Conservation (phyloP, 2,113 vertebrate genomes). For the Leiothrix lutea region DNA sequence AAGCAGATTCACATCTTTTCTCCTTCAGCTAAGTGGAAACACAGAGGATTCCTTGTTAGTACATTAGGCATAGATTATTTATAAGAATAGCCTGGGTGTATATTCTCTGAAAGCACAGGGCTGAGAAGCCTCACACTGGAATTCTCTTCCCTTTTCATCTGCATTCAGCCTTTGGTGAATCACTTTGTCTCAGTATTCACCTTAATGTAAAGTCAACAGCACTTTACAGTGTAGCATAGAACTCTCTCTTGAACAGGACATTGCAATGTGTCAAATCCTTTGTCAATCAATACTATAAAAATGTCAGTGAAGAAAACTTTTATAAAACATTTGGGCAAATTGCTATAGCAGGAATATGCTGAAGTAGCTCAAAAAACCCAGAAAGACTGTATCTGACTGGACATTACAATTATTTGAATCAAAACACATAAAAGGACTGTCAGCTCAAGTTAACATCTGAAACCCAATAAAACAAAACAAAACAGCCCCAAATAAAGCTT, state of each 20-base stretch:
- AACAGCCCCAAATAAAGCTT: background rate
- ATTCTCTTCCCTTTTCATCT: background rate
- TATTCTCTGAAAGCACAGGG: background rate
- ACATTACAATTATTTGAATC: background rate
- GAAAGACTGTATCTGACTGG: background rate
- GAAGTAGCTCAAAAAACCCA: background rate
- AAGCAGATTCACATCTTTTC: background rate
- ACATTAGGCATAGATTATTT: background rate
- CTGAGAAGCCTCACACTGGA: background rate
- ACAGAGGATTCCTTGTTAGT: background rate
- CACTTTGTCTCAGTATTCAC: background rate
- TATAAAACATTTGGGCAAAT: background rate
- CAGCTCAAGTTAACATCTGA: background rate
- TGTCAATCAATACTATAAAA: background rate
- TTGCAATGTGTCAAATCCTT: background rate
- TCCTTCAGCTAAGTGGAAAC: background rate
- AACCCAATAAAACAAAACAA: background rate
- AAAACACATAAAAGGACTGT: background rate
- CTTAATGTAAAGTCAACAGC: background rate
- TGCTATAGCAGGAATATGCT: background rate
- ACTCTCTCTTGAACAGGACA: background rate
- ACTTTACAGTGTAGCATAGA: background rate
- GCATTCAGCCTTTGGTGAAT: background rate
- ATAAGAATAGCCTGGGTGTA: background rate
- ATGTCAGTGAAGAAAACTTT: background rate